Evolutionary conservation across 2,888 invertebrate species (phyloP), one percentile per base, ranked within the genome.

Genomic region (Drosophila niveifrons): DNA sequence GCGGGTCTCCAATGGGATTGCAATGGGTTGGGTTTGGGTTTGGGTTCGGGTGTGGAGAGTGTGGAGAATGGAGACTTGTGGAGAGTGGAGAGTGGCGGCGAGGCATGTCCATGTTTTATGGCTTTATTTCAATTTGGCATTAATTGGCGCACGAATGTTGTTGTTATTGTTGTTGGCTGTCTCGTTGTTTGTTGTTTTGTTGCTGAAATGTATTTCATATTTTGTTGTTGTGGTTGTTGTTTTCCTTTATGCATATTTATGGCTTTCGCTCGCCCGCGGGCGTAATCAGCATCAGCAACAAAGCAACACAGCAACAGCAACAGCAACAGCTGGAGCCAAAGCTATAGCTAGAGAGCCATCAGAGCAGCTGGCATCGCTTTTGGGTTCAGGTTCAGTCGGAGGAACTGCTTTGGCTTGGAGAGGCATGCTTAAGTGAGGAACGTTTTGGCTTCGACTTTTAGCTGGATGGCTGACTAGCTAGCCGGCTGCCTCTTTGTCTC

Each of bases 81-180:
- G 11, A 13, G 13, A 43, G 2, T 50, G 13, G 10, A 17, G 48
- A 57, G 13, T 51, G 55, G 18, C 50, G 43, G 47, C 36, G 43
- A 59, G 64, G 18, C 48, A 58, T 58, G 59, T 61, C 11, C 62
- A 68, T 63, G 15, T 64, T 80, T 76, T 77, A 74, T 80, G 82
- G 70, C 66, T 80, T 77, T 77, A 85, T 88, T 85, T 85, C 80
- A 88, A 83, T 88, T 82, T 77, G 56, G 70, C 64, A 70, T 82
- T 88, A 88, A 86, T 88, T 88, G 80, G 77, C 70, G 53, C 82
- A 79, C 74, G 77, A 82, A 69, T 64, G 58, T 41, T 23, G 64
- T 56, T 64, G 57, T 61, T 64, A 56, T 41, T 23, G 64, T 56
- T 64, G 57, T 61, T 62, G 43, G 39, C 57, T 57, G 80, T 62